A percentile compares a stretch with the other conserved stretches of the same genome.
phyloP scores from a whole-genome alignment of 37 sponge, comb jelly and placozoan species.

The Theonella swinhoei region DNA sequence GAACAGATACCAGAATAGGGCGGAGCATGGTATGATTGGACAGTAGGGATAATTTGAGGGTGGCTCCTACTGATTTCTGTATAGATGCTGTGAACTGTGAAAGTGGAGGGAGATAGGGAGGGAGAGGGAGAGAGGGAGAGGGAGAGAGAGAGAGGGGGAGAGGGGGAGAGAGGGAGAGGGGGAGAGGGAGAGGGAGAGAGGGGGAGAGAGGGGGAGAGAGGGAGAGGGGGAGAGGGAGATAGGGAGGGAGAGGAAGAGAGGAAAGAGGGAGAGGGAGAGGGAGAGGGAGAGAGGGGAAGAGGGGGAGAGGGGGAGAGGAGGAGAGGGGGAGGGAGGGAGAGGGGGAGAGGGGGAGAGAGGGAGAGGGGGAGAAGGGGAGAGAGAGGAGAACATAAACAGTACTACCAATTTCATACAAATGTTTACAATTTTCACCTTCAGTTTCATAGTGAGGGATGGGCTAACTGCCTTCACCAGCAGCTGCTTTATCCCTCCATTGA shows the following conservation, averaged over 20 bases:
- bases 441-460: not conserved
- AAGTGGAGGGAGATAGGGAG: no score
- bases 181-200: not conserved
- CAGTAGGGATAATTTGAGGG: not conserved
- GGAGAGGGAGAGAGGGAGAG: not conserved
- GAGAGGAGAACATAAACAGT: not conserved
- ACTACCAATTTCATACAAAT: not conserved
- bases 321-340: not conserved
- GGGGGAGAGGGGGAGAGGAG: not conserved
- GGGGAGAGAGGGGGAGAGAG: not conserved
- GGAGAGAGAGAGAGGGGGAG: not conserved
- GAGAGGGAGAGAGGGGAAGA: not conserved
- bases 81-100: not conserved
- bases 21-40: not conserved
- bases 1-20: not conserved
- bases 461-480: slow-evolving; percentile 40
- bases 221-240: not conserved
- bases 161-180: not conserved
- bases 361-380: no score
- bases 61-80: not conserved
- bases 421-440: not conserved
- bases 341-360: no score
- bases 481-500: slow-evolving; percentile 71
- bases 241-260: not conserved
- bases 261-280: not conserved